Base-by-base conservation (phyloP, 2,113 vertebrate genomes). In the Psophia crepitans region DNA sequence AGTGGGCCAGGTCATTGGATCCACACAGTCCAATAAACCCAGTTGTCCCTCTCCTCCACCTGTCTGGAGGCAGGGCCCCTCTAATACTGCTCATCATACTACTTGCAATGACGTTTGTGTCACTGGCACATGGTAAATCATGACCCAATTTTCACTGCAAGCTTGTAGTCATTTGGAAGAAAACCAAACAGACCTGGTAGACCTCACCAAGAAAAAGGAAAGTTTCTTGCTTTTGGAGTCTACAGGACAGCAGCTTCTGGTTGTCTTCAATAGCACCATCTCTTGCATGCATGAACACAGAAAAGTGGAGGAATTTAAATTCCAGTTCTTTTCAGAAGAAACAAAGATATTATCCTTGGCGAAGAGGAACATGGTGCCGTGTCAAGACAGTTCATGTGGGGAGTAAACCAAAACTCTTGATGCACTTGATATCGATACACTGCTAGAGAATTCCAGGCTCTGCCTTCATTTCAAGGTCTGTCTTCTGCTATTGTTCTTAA, bases 401-500 rank as follows among this genome's bases (percentile, higher is more conserved):
- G 30, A 61, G 43, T 89, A 86, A 92, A 57, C 37, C 5, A 3
- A 92, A 87, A 22, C 43, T 43, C 48, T 44, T 57, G 19, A 33
- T 28, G 22, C 32, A n/a, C 23, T 66, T 4, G 0, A 4, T 57
- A 32, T 63, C 3, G 1, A 18, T 82, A 63, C 18, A 37, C 30
- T 63, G 41, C 26, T 58, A 48, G 53, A 75, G 35, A 87, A 70
- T 79, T 78, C 44, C 43, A 37, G 33, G 19, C 6, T 64, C 26
- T 75, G 49, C 58, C 22, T 68, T 63, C 3, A 2, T 75, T 87
- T 37, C 37, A 60, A 74, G 19, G 21, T 84, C 61, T 61, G 0
- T 64, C 6, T 1, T 87, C 21, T 84, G 22, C 37, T 60, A 2
- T 90, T 84, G 28, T 58, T 90, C 35, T 44, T 84, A 70, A 60